Percentiles rank a stretch among this genome's conserved stretches.
These are phyloP conservation scores for Dascillus cervinus DNA, from an alignment of 2,888 invertebrate genomes.

Conservation along the genomic window DNA sequence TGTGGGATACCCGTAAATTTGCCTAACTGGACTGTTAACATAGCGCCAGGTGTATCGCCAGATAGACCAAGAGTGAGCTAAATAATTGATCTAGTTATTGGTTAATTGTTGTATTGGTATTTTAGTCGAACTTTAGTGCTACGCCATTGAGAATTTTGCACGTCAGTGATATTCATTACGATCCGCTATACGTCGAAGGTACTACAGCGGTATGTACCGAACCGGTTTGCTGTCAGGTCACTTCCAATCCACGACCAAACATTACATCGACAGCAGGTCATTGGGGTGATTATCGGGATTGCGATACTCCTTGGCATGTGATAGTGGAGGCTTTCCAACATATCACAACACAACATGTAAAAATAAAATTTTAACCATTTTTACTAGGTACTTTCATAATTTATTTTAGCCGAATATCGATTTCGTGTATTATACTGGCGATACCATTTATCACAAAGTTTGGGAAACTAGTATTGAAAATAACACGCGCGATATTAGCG, in stretches of 20 bases:
- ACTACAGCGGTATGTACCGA: slow-evolving; percentile 62
- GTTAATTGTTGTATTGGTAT: background rate
- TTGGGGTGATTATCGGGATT: slow-evolving; percentile 73
- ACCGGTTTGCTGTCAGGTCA: slow-evolving; percentile 63
- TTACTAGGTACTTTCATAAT: too few relatives aligned
- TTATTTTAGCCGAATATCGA: slow-evolving; percentile 43
- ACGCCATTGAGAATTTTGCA: slow-evolving; percentile 40
- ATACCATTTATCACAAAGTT: slow-evolving; percentile 78
- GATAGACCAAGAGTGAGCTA: too few relatives aligned
- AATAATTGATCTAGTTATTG: too few relatives aligned
- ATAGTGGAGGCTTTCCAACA: slow-evolving; percentile 49
- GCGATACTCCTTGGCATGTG: slow-evolving; percentile 65
- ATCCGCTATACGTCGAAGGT: slow-evolving; percentile 58
- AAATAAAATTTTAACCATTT: too few relatives aligned
- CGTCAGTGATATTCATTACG: slow-evolving; percentile 68
- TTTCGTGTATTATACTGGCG: slow-evolving; percentile 77
- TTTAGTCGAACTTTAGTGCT: background rate
- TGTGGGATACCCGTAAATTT: too few relatives aligned
- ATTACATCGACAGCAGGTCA: slow-evolving; percentile 49
- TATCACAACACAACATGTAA: slow-evolving; percentile 13
- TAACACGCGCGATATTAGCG: slow-evolving; percentile 53
- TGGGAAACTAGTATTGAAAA: slow-evolving; percentile 70
- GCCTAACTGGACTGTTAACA: background rate
- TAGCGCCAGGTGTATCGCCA: background rate
- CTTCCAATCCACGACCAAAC: slow-evolving; percentile 28